Base-by-base conservation (phyloP, 2,797 vertebrate species). In the Amblyraja radiata region DNA sequence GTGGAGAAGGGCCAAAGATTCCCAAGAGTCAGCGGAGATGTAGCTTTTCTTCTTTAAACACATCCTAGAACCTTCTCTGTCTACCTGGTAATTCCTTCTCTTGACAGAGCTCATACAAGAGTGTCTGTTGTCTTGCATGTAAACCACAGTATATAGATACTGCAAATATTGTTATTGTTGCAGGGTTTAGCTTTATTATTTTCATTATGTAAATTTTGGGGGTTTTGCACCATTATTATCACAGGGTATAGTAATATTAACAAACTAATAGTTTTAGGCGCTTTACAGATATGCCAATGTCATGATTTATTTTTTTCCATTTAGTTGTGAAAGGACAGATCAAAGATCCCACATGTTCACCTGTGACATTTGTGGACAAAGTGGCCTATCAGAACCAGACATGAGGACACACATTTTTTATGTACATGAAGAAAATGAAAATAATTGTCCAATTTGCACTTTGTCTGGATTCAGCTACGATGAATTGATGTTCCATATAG, bases 291-390 rank as follows among this genome's bases (percentile, higher is more conserved):
- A 23, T 36, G 32, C 21, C 21, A n/a, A n/a, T 46, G 14, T 73
- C 8, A 73, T 25, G 10, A 81, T 88, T 5, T 83, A 23, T 71
- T 25, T 92, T 3, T 2, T 54, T 54, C 28, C 71, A 92, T 54
- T 54, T 54, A 76, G 90, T 23, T 73, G 39, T 83, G 71, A 91
- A 39, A 25, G 39, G 21, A 54, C 14, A 92, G 65, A 6, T 74
- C 71, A 54, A 23, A 93, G 93, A 84, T 54, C 6, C 84, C 93
- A 6, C 94, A 98, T 97, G 97, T 94, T 97, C 73, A 96, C 96
- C 18, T 98, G 98, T 96, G 97, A 97, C 65, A 97, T 98, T 93
- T 98, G 98, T 94, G 96, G 97, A 18, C 96, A 97, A 94, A 96
- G 96, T 86, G 93, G 97, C 1, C 25, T 95, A 54, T 95, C 96